Base-by-base conservation (phyloP, 1,140 invertebrate species). In the Argopecten irradians region DNA sequence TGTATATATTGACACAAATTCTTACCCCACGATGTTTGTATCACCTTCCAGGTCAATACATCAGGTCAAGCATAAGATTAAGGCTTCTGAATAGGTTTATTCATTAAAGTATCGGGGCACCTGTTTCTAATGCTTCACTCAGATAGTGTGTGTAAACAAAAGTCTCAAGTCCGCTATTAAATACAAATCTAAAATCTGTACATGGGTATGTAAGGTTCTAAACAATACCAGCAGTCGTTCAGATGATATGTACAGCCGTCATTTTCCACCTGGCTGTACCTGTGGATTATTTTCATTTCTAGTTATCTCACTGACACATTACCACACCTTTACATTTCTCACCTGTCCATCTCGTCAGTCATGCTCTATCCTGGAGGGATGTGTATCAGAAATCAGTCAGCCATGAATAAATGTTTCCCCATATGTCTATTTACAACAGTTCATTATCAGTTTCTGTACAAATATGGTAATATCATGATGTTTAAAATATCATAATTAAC, bases 341-440 rank as follows among this genome's bases (percentile, higher is more conserved):
- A 55, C 43, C 43, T 55, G 43, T 55, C 55, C 55, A 71, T 71
- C 55, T 71, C n/a, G 55, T 71, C 55, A 71, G 13, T 71, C 55
- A 71, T 71, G 55, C 28, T 71, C 28, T 16, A 71, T 71, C 55
- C 55, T n/a, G 8, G 5, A 71, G 55, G 55, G 55, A 11, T 28
- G 55, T 71, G 55, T 28, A 71, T 16, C 55, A 1, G 7, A n/a
- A n/a, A 71, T 71, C 55, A 28, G n/a, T 71, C 22, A 71, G 55
- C 55, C 55, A 71, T 71, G n/a, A 16, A 8, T 46, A n/a, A 28
- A n/a, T 28, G n/a, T 71, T 22, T 71, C 28, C 5, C 55, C n/a
- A 71, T 28, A 5, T n/a, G 55, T 5, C 22, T 71, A 71, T 28
- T 28, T 39, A 8, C 36, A 39, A 39, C 22, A 14, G 2, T 46